phyloP scores from a whole-genome alignment of 2,797 vertebrate species.

The Chiroxiphia lanceolata region DNA sequence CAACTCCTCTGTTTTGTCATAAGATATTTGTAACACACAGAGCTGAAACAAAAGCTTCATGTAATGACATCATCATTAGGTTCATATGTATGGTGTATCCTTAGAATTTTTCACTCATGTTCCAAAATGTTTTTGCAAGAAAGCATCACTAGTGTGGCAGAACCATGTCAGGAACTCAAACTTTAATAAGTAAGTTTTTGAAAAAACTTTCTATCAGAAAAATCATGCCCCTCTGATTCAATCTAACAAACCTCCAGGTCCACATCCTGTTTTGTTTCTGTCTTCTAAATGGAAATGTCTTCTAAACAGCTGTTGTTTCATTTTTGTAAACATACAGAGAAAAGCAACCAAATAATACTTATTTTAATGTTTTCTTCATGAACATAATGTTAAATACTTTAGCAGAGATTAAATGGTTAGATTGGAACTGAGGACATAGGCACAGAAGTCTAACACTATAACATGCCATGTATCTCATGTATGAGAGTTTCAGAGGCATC shows the following conservation, averaged over 20 bases:
- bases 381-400: neutral
- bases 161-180: neutral
- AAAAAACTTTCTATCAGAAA: neutral
- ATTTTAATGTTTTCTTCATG: neutral
- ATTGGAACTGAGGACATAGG: neutral
- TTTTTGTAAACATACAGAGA: neutral
- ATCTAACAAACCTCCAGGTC: neutral
- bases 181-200: neutral
- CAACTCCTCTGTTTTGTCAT: neutral
- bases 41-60: neutral
- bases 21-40: neutral
- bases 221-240: neutral
- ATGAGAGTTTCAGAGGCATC: neutral
- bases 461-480: neutral
- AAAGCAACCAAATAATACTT: neutral
- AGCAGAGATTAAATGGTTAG: neutral
- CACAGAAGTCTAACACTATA: neutral
- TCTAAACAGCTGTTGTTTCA: neutral
- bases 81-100: neutral
- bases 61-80: neutral
- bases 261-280: neutral
- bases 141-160: neutral
- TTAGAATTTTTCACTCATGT: neutral
- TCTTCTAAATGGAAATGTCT: neutral
- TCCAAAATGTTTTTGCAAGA: neutral